A percentile compares a stretch with the other conserved stretches of the same genome.
Conservation (phyloP, 1,140 invertebrate species). For the Hyphantria cunea region DNA sequence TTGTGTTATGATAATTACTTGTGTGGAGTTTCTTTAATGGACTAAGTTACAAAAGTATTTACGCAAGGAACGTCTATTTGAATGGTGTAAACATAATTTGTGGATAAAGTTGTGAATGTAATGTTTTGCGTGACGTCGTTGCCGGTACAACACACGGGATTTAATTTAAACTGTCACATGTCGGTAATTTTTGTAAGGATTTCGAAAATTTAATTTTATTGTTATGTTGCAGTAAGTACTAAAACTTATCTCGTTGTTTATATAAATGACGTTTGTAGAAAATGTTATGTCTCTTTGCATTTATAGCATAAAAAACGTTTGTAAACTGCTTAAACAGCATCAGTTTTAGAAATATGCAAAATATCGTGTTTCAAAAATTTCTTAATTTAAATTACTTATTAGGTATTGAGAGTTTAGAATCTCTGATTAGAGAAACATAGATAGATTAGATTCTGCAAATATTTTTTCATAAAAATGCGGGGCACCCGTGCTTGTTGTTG, state of each 20-base stretch:
- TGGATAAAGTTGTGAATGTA: conserved; percentile 65
- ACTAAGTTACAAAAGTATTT: conserved; percentile 66
- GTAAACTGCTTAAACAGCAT: too few relatives aligned
- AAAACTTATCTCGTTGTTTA: conserved; percentile 3
- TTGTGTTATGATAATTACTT: conserved; percentile 63
- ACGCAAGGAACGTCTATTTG: conserved; percentile 63
- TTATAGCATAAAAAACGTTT: too few relatives aligned
- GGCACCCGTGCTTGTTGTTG: too few relatives aligned
- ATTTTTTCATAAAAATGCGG: too few relatives aligned
- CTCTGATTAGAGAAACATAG: too few relatives aligned
- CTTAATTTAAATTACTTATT: too few relatives aligned
- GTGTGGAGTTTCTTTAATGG: conserved; percentile 62
- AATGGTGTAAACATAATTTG: conserved; percentile 75
- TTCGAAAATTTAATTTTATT: conserved; percentile 10
- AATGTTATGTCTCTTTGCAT: too few relatives aligned
- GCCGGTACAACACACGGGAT: conserved; percentile 55
- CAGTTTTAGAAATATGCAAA: too few relatives aligned
- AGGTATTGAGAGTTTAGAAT: too few relatives aligned
- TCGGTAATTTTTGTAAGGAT: conserved; percentile 28
- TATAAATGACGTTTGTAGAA: too few relatives aligned
- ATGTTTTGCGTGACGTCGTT: conserved; percentile 59
- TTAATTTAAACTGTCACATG: conserved; percentile 60
- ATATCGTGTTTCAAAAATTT: too few relatives aligned
- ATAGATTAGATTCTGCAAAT: too few relatives aligned
- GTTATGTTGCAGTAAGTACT: conserved; percentile 1